Evolutionary conservation across 2,888 invertebrate genomes (phyloP).

Genomic region (Carpatolechia fugitivella): DNA sequence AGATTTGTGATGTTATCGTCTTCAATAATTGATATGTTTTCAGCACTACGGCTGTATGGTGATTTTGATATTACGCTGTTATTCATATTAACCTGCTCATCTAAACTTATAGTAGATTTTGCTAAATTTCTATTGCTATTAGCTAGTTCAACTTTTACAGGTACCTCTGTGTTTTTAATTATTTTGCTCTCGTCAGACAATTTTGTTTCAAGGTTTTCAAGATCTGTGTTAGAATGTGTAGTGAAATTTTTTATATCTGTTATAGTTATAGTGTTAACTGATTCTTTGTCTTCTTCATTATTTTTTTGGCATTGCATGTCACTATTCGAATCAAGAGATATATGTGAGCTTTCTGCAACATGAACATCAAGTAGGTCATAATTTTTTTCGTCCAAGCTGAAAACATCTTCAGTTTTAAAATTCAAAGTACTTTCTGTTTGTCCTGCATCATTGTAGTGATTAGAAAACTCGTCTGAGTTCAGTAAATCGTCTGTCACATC

Average conservation of each 20-base stretch:
- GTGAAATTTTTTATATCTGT: too few relatives aligned
- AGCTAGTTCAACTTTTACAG: slow-evolving; percentile 10
- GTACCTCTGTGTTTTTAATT: not conserved
- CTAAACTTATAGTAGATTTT: slow-evolving; percentile 56
- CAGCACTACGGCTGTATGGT: slow-evolving; percentile 56
- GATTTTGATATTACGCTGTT: slow-evolving; percentile 39
- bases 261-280: too few relatives aligned
- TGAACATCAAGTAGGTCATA: not conserved
- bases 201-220: not conserved
- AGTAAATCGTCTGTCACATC: slow-evolving; percentile 26
- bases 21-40: slow-evolving; percentile 48
- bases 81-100: slow-evolving; percentile 35
- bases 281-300: not conserved
- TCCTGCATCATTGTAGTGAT: slow-evolving; percentile 23
- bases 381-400: not conserved
- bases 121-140: slow-evolving; percentile 35
- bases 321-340: too few relatives aligned
- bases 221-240: not conserved
- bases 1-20: slow-evolving; percentile 23
- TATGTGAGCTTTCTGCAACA: not conserved
- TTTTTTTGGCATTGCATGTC: too few relatives aligned
- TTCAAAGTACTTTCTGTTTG: not conserved
- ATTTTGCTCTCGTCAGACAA: not conserved
- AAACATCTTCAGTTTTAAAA: not conserved
- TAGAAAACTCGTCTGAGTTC: slow-evolving; percentile 28